A percentile compares a stretch with the other conserved stretches of the same genome.
These are phyloP conservation scores for Chaetura pelagica DNA, from an alignment of 2,113 vertebrate species.

Conservation along the genomic window DNA sequence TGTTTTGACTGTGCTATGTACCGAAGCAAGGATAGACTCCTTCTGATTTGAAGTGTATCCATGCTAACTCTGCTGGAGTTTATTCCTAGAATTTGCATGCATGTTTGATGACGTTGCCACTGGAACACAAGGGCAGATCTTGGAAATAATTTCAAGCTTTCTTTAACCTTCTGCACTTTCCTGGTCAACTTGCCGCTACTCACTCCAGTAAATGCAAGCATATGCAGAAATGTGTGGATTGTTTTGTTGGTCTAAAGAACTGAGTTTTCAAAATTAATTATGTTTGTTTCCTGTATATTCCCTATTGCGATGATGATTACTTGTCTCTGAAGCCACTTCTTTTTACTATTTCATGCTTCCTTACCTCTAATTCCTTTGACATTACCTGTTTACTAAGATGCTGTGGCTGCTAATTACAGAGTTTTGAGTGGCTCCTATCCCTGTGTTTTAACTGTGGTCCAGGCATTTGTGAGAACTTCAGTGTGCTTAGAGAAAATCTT, in stretches of 20 bases:
- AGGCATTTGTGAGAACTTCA: neutral
- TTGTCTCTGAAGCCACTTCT: neutral
- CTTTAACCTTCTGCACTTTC: neutral
- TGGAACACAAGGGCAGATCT: neutral
- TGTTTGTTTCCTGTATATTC: conserved; percentile 37
- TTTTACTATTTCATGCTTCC: conserved; percentile 47
- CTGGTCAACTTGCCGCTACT: neutral
- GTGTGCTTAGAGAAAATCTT: neutral
- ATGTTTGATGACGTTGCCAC: neutral
- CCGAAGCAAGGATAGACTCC: neutral
- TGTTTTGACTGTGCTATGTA: neutral
- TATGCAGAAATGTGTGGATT: neutral
- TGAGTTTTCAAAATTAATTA: conserved; percentile 28
- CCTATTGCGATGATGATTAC: conserved; percentile 18
- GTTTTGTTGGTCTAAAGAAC: neutral
- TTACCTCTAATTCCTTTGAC: conserved; percentile 42
- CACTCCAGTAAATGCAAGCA: neutral
- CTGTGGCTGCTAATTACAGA: neutral
- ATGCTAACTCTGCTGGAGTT: neutral
- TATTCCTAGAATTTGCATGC: neutral
- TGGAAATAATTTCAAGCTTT: neutral
- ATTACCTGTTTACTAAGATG: conserved; percentile 39
- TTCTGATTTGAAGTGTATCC: neutral
- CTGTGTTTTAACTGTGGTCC: neutral
- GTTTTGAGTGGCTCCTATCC: neutral